Evolutionary conservation across 2,888 invertebrate genomes (phyloP).

Genomic region (Coelopa pilipes): DNA sequence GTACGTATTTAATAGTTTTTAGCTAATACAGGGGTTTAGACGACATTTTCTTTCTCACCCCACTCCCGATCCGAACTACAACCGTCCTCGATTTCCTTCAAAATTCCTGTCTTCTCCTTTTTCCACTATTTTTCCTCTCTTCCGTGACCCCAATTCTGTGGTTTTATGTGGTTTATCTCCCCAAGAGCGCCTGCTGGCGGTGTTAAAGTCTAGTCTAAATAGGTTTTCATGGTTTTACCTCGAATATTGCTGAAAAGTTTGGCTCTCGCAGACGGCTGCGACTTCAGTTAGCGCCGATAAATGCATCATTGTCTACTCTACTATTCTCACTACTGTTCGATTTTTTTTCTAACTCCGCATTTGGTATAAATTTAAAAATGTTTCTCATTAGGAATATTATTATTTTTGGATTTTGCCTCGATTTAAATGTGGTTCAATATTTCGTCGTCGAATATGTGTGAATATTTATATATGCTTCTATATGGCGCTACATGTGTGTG

Average conservation of each 20-base stretch:
- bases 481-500: not conserved
- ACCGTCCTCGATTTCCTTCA: too few relatives aligned
- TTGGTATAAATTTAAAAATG: conserved; percentile 29
- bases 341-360: not conserved
- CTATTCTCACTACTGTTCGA: too few relatives aligned
- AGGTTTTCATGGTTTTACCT: not conserved
- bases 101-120: not conserved
- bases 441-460: not conserved
- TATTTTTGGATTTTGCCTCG: not conserved
- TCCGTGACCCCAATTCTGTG: too few relatives aligned
- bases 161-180: not conserved
- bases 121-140: not conserved
- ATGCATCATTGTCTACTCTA: not conserved
- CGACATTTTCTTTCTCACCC: too few relatives aligned
- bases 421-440: not conserved
- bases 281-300: not conserved
- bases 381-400: not conserved
- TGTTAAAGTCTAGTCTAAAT: not conserved
- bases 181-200: not conserved
- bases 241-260: too few relatives aligned
- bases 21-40: too few relatives aligned
- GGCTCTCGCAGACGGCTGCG: too few relatives aligned
- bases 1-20: too few relatives aligned
- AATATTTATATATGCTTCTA: not conserved
- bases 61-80: too few relatives aligned